Conservation (phyloP, 2,888 invertebrate species). For the Chironomus riparius region DNA sequence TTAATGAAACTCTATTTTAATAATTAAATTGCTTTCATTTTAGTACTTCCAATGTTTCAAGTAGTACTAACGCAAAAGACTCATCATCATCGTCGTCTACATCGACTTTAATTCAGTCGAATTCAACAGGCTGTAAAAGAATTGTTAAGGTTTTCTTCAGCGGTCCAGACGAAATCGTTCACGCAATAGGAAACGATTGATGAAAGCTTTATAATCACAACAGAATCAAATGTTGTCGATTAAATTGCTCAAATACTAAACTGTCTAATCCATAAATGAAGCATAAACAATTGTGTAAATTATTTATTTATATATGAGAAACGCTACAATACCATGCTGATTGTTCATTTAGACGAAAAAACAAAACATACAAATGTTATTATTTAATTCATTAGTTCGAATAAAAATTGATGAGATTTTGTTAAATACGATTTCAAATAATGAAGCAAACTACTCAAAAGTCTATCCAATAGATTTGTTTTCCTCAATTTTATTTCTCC, state of each 20-base stretch:
- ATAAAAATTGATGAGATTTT: background rate
- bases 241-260: background rate
- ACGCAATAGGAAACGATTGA: slow-evolving; percentile 25
- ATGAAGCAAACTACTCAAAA: background rate
- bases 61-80: slow-evolving; percentile 19
- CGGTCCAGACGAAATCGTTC: slow-evolving; percentile 20
- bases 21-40: background rate
- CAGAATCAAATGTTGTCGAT: background rate
- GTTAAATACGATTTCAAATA: background rate
- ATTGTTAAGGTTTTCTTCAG: slow-evolving; percentile 35
- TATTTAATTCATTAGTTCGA: background rate
- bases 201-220: background rate
- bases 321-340: background rate
- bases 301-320: background rate
- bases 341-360: background rate
- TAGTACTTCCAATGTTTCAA: slow-evolving; percentile 15
- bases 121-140: slow-evolving; percentile 29
- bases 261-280: background rate
- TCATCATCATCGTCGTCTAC: background rate
- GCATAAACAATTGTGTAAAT: background rate
- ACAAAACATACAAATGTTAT: background rate
- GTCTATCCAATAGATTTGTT: background rate
- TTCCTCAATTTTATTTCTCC: background rate
- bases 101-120: slow-evolving; percentile 8
- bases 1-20: background rate